Percentiles rank a stretch among this genome's conserved stretches.
These are phyloP conservation scores for Lanius collurio DNA, from an alignment of 2,113 vertebrate genomes.

Conservation along the genomic window DNA sequence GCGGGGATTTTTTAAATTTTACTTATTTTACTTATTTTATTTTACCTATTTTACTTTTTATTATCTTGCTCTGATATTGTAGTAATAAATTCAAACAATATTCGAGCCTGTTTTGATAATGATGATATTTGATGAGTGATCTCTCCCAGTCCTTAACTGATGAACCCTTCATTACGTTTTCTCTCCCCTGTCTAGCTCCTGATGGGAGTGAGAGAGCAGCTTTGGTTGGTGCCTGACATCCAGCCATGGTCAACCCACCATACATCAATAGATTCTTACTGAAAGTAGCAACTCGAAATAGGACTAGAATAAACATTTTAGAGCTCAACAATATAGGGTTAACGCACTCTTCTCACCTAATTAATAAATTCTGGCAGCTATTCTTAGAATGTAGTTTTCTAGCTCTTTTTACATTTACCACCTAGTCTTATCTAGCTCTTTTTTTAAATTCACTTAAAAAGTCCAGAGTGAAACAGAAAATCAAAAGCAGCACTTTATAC, in stretches of 20 bases:
- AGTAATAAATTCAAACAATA: not conserved
- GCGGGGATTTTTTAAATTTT: not conserved
- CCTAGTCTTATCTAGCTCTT: fast-evolving
- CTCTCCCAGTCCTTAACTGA: not conserved
- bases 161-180: fast-evolving
- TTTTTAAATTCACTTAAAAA: not conserved
- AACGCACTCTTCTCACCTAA: not conserved
- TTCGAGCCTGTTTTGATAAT: fast-evolving
- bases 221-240: not conserved
- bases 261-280: not conserved
- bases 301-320: not conserved
- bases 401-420: not conserved
- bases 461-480: not conserved
- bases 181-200: not conserved
- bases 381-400: not conserved
- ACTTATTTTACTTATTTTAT: not conserved
- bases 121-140: not conserved
- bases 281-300: not conserved
- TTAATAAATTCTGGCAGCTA: not conserved
- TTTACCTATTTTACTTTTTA: not conserved
- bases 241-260: not conserved
- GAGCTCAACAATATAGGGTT: not conserved
- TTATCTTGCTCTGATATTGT: not conserved
- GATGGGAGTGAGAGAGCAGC: not conserved
- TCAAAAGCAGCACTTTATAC: not conserved